These are phyloP conservation scores for Gerris buenoi DNA, from an alignment of 1,140 invertebrate genomes.

Conservation along the genomic window DNA sequence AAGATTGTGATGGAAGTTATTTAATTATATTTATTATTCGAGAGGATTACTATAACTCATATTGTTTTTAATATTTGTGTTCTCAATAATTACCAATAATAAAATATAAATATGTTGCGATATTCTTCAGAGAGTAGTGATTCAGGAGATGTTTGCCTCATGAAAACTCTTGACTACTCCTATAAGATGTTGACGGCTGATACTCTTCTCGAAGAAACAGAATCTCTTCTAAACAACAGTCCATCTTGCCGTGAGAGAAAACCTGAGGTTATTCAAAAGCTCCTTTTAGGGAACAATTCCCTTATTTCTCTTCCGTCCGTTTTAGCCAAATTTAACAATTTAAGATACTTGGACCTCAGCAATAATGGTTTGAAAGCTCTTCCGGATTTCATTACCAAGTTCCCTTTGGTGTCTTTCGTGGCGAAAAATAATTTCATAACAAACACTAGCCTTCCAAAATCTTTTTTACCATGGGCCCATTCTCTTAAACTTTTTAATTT, in stretches of 20 bases:
- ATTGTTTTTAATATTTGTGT: no score
- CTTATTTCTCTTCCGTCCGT: constrained; percentile 35
- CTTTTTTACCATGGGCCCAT: constrained; percentile 40
- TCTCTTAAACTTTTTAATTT: constrained; percentile 72
- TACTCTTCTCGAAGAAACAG: no score
- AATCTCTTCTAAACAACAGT: no score
- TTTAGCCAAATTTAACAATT: constrained; percentile 45
- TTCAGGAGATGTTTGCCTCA: constrained; percentile 14
- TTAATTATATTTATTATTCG: no score
- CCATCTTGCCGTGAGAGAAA: no score
- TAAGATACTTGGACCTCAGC: constrained; percentile 68
- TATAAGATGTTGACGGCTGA: constrained; percentile 10
- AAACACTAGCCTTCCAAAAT: constrained; percentile 71
- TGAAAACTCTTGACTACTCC: background rate
- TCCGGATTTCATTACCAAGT: constrained; percentile 53
- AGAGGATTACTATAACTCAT: no score
- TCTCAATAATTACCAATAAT: no score
- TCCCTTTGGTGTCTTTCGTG: constrained; percentile 59
- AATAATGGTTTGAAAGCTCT: constrained; percentile 64
- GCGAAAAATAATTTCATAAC: constrained; percentile 76
- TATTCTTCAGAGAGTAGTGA: constrained; percentile 12
- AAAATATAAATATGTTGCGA: no score
- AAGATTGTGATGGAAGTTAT: no score
- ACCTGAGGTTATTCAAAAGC: constrained; percentile 35
- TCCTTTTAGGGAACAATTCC: constrained; percentile 55